These are phyloP conservation scores for Elmis aenea DNA, from an alignment of 2,888 invertebrate genomes.

Conservation along the genomic window DNA sequence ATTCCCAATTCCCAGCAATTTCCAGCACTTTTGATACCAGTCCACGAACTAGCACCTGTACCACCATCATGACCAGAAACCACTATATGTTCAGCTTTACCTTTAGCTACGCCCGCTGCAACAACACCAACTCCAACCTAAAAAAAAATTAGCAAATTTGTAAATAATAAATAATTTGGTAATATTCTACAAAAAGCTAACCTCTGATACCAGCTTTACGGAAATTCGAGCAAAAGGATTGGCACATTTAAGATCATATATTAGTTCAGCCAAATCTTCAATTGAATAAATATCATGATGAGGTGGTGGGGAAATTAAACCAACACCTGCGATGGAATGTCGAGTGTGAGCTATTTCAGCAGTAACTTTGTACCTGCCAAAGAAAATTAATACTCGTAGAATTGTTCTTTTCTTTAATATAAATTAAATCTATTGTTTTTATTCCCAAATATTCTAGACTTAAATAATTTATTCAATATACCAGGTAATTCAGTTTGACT, in stretches of 20 bases:
- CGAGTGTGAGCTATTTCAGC: constrained; percentile 92
- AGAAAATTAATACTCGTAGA: no score
- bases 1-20: constrained; percentile 98
- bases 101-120: constrained; percentile 98
- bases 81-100: constrained; percentile 97
- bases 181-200: constrained; percentile 13
- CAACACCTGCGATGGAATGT: constrained; percentile 94
- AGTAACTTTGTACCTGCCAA: constrained; percentile 70
- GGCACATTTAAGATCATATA: constrained; percentile 96
- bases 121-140: constrained; percentile 94
- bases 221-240: constrained; percentile 94
- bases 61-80: constrained; percentile 99
- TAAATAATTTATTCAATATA: no score
- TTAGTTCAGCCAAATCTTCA: constrained; percentile 96
- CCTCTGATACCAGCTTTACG: constrained; percentile 95
- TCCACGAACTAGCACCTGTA: constrained; percentile 98
- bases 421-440: no score
- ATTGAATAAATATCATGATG: constrained; percentile 99
- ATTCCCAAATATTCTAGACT: no score
- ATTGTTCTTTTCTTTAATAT: no score
- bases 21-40: constrained; percentile 97
- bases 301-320: constrained; percentile 96
- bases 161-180: neutral
- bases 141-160: no score
- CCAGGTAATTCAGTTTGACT: no score